Percentiles rank a stretch among this genome's conserved stretches.
Conservation (phyloP, 1,140 invertebrate species). For the Glossosoma conforme region DNA sequence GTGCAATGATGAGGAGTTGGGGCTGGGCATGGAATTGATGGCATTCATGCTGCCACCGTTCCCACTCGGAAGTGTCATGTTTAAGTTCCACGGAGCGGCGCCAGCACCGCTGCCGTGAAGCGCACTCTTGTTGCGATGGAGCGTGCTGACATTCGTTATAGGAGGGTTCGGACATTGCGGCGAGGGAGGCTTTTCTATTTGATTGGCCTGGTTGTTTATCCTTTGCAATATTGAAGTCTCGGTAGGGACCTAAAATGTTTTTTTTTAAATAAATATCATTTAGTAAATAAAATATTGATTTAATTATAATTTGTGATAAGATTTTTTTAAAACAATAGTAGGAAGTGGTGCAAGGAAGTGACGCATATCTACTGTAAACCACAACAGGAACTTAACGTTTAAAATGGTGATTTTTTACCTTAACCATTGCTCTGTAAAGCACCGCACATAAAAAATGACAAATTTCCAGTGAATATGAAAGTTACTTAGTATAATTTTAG, state of each 20-base stretch:
- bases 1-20: constrained; percentile 1
- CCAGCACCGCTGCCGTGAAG: constrained; percentile 34
- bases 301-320: too few species aligned
- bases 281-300: too few species aligned
- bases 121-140: constrained; percentile 45
- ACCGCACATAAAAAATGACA: too few species aligned
- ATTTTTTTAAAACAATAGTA: too few species aligned
- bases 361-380: too few species aligned
- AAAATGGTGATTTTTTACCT: too few species aligned
- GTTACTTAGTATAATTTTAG: too few species aligned
- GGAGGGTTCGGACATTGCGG: constrained; percentile 1
- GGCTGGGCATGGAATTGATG: constrained; percentile 23
- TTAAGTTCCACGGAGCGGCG: constrained; percentile 12
- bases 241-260: neutral
- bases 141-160: constrained; percentile 35
- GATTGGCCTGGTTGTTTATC: constrained; percentile 10
- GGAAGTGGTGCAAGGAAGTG: too few species aligned
- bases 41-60: constrained; percentile 44
- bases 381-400: too few species aligned
- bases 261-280: too few species aligned
- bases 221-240: constrained; percentile 10
- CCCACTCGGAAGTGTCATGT: neutral
- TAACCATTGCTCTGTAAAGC: too few species aligned
- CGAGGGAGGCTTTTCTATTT: constrained; percentile 1
- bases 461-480: too few species aligned